Conservation (phyloP, 2,888 invertebrate species). For the Gisinianus flammeolus region DNA sequence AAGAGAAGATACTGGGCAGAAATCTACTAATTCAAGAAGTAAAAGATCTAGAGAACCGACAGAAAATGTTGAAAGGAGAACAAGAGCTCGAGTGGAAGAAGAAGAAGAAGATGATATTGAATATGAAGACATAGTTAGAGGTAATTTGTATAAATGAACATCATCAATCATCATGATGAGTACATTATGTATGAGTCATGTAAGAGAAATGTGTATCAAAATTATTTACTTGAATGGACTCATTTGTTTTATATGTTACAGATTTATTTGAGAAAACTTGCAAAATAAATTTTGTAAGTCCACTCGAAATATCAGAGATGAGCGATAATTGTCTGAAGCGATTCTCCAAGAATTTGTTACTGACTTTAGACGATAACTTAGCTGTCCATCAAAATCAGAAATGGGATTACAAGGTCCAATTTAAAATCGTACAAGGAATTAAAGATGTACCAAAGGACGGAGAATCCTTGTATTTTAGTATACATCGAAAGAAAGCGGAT, state of each 20-base stretch:
- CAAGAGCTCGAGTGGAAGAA: not conserved
- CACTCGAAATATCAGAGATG: not conserved
- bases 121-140: not conserved
- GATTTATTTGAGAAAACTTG: conserved; percentile 2
- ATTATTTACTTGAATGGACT: too few species aligned
- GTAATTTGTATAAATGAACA: not conserved
- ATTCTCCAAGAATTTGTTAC: not conserved
- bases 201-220: not conserved
- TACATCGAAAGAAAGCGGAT: not conserved
- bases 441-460: not conserved
- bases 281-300: conserved; percentile 2
- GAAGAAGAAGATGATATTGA: not conserved
- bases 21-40: not conserved
- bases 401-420: not conserved
- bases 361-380: not conserved
- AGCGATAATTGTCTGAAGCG: not conserved
- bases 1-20: not conserved
- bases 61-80: not conserved
- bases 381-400: not conserved
- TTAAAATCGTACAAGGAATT: not conserved
- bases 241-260: too few species aligned
- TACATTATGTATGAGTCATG: not conserved
- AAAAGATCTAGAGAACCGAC: not conserved
- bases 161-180: too few species aligned
- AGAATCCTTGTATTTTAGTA: not conserved